Evolutionary conservation across 2,797 vertebrate species (phyloP).

Genomic region (Falco berigora): DNA sequence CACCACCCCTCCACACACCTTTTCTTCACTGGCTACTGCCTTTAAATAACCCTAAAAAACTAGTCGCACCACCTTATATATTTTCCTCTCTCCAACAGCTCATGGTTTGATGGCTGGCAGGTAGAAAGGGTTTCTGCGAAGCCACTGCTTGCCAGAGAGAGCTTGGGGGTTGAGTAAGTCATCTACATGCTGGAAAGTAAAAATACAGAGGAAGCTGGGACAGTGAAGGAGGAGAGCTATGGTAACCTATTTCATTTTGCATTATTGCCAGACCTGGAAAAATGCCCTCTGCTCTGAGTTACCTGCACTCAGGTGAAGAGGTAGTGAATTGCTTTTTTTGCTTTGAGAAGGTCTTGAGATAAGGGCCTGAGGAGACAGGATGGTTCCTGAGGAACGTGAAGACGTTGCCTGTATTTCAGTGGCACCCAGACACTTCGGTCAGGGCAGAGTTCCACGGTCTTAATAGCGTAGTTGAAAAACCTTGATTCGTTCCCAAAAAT

Average conservation of each 20-base stretch:
- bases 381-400: background rate
- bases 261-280: background rate
- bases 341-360: background rate
- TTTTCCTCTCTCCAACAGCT: background rate
- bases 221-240: background rate
- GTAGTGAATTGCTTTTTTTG: background rate
- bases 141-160: background rate
- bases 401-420: fast-evolving
- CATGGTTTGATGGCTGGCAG: background rate
- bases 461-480: background rate
- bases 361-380: background rate
- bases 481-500: background rate
- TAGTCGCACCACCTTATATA: background rate
- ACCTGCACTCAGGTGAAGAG: background rate
- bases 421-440: background rate
- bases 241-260: background rate
- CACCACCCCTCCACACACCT: background rate
- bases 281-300: background rate
- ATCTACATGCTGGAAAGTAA: background rate
- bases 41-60: background rate
- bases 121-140: background rate
- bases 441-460: background rate
- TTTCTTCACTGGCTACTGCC: background rate
- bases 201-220: background rate
- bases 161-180: fast-evolving